Evolutionary conservation across 2,113 vertebrate species (phyloP).

Genomic region (Lepus americanus): DNA sequence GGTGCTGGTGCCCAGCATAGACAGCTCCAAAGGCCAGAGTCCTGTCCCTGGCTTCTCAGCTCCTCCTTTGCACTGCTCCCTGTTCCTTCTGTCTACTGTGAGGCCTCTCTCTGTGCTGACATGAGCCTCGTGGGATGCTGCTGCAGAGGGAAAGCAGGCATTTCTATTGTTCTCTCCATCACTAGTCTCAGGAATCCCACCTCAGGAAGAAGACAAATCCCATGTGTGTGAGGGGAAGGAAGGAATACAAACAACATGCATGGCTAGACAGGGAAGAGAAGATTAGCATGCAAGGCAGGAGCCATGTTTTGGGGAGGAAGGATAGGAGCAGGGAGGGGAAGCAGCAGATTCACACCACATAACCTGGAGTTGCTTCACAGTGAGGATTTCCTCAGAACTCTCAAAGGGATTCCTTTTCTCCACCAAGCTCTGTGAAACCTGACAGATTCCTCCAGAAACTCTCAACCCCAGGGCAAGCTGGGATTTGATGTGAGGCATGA

Average conservation of each 20-base stretch:
- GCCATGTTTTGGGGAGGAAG: not conserved
- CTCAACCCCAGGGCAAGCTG: not conserved
- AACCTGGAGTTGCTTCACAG: not conserved
- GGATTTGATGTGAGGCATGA: not conserved
- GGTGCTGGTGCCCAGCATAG: not conserved
- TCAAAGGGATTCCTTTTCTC: not conserved
- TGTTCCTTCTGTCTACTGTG: not conserved
- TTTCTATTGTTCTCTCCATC: not conserved
- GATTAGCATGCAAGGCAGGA: not conserved
- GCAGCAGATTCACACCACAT: not conserved
- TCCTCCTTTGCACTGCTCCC: not conserved
- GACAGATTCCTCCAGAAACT: slow-evolving; percentile 16
- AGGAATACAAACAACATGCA: not conserved
- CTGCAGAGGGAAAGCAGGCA: not conserved
- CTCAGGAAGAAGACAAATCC: not conserved
- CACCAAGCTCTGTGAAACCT: not conserved
- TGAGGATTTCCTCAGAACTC: not conserved
- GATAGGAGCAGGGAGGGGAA: not conserved
- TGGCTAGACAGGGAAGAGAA: not conserved
- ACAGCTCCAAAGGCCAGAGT: not conserved
- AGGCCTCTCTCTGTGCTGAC: not conserved
- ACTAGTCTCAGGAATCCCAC: not conserved
- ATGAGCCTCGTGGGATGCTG: not conserved
- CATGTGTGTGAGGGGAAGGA: not conserved
- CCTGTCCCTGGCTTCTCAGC: not conserved